A percentile compares a stretch with the other conserved stretches of the same genome.
phyloP scores from a whole-genome alignment of 2,113 vertebrate genomes.

The Malurus elegans region DNA sequence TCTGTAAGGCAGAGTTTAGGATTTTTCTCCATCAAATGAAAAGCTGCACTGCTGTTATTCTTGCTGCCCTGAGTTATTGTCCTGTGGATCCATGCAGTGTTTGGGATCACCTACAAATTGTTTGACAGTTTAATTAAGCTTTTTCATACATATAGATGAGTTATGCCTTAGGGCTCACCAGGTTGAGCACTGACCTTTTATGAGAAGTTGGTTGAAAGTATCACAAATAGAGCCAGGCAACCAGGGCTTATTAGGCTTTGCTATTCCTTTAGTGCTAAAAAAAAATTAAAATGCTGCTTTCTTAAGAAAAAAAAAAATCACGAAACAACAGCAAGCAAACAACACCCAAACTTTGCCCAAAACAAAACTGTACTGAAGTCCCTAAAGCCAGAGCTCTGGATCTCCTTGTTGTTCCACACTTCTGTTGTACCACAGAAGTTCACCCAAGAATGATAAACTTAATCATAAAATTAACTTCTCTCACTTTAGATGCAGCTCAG shows the following conservation, averaged over 20 bases:
- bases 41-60: neutral
- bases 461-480: neutral
- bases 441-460: neutral
- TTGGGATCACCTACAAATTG: neutral
- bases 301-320: accelerated
- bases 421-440: neutral
- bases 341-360: neutral
- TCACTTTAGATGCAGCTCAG: neutral
- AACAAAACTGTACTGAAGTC: neutral
- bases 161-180: neutral
- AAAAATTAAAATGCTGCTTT: neutral
- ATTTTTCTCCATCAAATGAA: neutral
- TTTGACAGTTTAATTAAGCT: neutral
- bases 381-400: neutral
- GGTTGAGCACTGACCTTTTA: neutral
- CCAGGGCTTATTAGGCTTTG: neutral
- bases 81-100: neutral
- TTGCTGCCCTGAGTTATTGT: neutral
- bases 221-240: neutral
- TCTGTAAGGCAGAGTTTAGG: neutral
- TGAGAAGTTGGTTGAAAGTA: neutral
- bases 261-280: neutral
- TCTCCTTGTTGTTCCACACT: neutral
- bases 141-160: neutral
- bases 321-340: neutral